Evolutionary conservation across 2,113 vertebrate species (phyloP).

Genomic region (Hiodon alosoides): DNA sequence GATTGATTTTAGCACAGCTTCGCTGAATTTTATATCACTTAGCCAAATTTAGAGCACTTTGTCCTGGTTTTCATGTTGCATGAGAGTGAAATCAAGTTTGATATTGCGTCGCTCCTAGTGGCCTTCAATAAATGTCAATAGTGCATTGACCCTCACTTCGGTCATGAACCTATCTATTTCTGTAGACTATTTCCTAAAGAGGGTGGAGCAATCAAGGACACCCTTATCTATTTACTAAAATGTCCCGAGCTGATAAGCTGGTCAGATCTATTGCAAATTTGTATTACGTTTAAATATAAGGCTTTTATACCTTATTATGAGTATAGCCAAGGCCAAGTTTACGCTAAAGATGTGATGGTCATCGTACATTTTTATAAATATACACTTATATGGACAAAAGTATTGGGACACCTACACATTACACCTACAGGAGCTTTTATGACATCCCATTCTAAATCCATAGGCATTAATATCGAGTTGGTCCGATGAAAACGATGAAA

Average conservation of each 20-base stretch:
- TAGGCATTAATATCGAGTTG: too few relatives aligned
- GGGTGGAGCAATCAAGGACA: constrained; percentile 12
- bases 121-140: background rate
- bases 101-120: background rate
- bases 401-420: too few relatives aligned
- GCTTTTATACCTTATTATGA: too few relatives aligned
- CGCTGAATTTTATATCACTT: background rate
- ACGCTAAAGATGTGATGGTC: too few relatives aligned
- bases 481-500: too few relatives aligned
- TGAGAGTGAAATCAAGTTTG: background rate
- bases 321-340: too few relatives aligned
- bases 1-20: background rate
- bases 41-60: background rate
- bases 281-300: too few relatives aligned
- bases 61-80: background rate
- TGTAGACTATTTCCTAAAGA: background rate
- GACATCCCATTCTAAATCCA: too few relatives aligned
- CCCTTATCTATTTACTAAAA: background rate
- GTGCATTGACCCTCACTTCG: background rate
- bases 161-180: background rate
- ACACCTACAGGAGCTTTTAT: too few relatives aligned
- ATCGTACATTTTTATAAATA: too few relatives aligned
- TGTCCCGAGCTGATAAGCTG: background rate
- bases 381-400: too few relatives aligned
- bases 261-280: background rate